Percentiles rank a stretch among this genome's conserved stretches.
Conservation (phyloP, 2,113 vertebrate genomes). For the Tragulus kanchil region DNA sequence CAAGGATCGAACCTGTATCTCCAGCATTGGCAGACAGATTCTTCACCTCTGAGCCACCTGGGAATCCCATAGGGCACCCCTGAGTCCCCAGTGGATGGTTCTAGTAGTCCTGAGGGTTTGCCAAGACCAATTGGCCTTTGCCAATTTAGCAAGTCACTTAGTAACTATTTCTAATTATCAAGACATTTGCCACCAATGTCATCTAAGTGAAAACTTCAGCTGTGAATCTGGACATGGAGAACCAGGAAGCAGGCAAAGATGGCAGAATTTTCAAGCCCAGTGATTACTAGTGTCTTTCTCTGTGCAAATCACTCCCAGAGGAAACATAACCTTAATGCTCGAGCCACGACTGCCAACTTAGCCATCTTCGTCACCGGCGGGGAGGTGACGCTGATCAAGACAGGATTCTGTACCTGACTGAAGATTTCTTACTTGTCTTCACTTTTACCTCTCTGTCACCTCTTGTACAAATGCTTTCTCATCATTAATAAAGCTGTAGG, state of each 20-base stretch:
- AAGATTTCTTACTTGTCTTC: not conserved
- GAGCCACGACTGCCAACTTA: not conserved
- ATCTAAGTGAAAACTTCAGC: not conserved
- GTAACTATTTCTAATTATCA: conserved; percentile 61
- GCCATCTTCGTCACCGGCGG: not conserved
- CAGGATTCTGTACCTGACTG: not conserved
- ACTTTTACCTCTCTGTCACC: not conserved
- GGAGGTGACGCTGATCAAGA: not conserved
- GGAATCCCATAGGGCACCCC: not conserved
- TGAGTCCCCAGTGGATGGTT: not conserved
- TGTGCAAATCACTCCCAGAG: not conserved
- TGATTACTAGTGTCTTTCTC: not conserved
- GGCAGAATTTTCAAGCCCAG: not conserved
- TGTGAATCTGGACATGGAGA: not conserved
- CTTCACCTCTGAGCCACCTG: not conserved
- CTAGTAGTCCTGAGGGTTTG: not conserved
- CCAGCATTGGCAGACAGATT: not conserved
- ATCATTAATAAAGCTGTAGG: not conserved
- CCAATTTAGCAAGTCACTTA: not conserved
- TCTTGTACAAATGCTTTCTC: not conserved
- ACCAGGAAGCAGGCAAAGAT: conserved; percentile 36
- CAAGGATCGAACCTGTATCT: not conserved
- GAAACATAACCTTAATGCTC: not conserved
- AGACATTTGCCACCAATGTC: conserved; percentile 39
- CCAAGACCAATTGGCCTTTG: not conserved